Evolutionary conservation across 2,797 vertebrate species (phyloP), one percentile per base, ranked within the genome.

Genomic region (Eulemur rubriventer): DNA sequence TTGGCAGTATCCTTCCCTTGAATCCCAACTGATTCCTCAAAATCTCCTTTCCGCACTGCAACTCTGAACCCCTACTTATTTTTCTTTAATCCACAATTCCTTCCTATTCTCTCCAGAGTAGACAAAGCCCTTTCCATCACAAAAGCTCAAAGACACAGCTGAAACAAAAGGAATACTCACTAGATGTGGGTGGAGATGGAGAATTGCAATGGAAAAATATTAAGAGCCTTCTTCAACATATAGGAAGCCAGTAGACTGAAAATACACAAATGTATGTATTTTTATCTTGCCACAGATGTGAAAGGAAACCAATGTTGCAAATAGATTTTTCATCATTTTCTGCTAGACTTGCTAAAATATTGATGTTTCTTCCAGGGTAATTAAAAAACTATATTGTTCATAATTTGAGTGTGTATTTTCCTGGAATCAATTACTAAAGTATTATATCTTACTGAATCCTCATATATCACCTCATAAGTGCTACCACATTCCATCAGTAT

Each of bases 311-410:
- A 75, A 24, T 3, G 16, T 43, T 88, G 35, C 35, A 94, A 94
- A 76, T 69, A 80, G 78, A 28, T 43, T 81, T 17, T 73, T 95
- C 38, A 84, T 70, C 46, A 69, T n/a, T 97, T 89, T 93, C 20
- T 89, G 9, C 10, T 50, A 70, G 10, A 84, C n/a, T 84, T 87
- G 55, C 28, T 79, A 90, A 91, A 88, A 94, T 95, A 93, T 24
- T 61, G 57, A 84, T 89, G 28, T 89, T 59, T 85, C 26, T 94
- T 94, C 50, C 92, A 85, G 65, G 22, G 35, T 73, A 91, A 96
- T 93, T 86, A 46, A 96, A 94, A 94, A 50, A 83, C 1, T 35
- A 17, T 73, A 63, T 35, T 76, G 7, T 90, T 95, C 38, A 50
- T 84, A 92, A 85, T 89, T 41, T 76, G 30, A 94, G 28, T 14